Evolutionary conservation across 2,113 vertebrate genomes (phyloP).

Genomic region (Numenius arquata): DNA sequence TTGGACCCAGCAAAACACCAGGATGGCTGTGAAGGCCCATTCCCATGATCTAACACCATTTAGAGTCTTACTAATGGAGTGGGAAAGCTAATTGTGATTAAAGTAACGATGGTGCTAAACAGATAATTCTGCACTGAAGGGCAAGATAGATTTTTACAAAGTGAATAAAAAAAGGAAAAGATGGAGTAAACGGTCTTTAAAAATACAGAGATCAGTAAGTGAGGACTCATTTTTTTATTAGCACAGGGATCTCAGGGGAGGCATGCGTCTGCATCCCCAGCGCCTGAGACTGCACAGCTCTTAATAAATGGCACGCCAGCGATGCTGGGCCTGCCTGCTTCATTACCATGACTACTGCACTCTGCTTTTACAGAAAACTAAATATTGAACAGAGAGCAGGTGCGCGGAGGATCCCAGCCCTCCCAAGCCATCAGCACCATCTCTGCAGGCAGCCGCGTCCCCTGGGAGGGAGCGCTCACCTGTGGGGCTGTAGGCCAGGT

Average conservation of each 20-base stretch:
- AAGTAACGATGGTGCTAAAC: background rate
- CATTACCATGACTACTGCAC: constrained; percentile 64
- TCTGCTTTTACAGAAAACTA: constrained; percentile 26
- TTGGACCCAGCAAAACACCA: background rate
- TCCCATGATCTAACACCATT: background rate
- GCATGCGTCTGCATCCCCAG: background rate
- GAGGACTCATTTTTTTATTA: constrained; percentile 20
- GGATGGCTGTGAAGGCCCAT: background rate
- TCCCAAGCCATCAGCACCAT: background rate
- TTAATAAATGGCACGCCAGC: background rate
- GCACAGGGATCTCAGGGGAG: background rate
- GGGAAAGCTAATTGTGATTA: constrained; percentile 39
- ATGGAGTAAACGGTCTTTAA: background rate
- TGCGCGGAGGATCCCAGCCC: background rate
- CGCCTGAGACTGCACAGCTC: background rate
- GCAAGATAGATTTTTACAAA: background rate
- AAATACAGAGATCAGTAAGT: background rate
- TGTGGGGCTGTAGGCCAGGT: rapidly evolving
- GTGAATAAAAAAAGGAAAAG: constrained; percentile 5
- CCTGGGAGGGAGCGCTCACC: background rate
- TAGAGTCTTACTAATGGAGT: constrained; percentile 24
- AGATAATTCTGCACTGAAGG: constrained; percentile 16
- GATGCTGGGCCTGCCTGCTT: background rate
- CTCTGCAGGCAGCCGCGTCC: background rate
- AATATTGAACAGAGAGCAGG: constrained; percentile 30